phyloP scores from a whole-genome alignment of 2,888 invertebrate species.

The Anarsia innoxiella region DNA sequence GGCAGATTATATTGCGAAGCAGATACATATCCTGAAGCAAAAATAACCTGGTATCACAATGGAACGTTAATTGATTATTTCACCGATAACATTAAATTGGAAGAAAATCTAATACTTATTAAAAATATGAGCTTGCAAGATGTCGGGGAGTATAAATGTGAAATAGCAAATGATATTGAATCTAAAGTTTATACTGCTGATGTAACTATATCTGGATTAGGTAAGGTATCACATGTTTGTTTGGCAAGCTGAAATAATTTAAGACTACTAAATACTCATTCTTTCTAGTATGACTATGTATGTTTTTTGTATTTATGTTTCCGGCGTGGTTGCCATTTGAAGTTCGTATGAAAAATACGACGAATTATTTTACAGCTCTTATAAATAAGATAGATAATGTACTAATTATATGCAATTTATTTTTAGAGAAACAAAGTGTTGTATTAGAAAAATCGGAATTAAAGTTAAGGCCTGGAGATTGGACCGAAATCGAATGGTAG shows the following conservation, averaged over 20 bases:
- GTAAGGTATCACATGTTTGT: conserved; percentile 28
- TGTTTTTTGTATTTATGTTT: too few relatives aligned
- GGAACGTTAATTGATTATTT: too few relatives aligned
- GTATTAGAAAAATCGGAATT: conserved; percentile 27
- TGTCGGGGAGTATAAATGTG: conserved; percentile 46
- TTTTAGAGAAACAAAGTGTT: conserved; percentile 45
- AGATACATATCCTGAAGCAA: conserved; percentile 47
- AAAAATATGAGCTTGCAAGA: conserved; percentile 42
- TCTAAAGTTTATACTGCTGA: conserved; percentile 25
- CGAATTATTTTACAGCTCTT: too few relatives aligned
- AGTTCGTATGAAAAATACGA: too few relatives aligned
- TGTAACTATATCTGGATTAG: conserved; percentile 47
- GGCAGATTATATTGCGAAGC: conserved; percentile 45
- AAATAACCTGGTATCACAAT: conserved; percentile 49
- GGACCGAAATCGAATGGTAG: conserved; percentile 34
- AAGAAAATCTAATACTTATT: conserved; percentile 36
- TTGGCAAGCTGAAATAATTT: too few relatives aligned
- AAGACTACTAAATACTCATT: too few relatives aligned
- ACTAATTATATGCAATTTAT: conserved; percentile 1
- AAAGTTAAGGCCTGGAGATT: conserved; percentile 34
- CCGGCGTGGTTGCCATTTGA: too few relatives aligned
- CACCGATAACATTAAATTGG: too few relatives aligned
- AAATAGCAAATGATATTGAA: conserved; percentile 34
- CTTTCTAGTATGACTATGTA: too few relatives aligned
- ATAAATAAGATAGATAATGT: too few relatives aligned